These are phyloP conservation scores for Melanotaenia trifasciata DNA, from an alignment of 2,797 vertebrate genomes.

Conservation along the genomic window DNA sequence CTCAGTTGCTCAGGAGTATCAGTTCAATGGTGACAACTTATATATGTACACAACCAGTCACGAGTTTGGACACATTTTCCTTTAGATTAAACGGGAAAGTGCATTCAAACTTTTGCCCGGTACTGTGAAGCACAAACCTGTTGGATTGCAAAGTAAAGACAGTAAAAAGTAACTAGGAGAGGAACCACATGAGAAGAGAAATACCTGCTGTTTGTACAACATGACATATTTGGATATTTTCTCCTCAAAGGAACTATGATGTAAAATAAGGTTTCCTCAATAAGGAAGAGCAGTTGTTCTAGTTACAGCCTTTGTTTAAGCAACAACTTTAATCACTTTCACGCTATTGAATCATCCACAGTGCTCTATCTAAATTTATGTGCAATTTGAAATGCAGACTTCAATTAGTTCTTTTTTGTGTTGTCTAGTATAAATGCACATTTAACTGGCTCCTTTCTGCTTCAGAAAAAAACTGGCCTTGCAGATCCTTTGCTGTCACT, in stretches of 20 bases:
- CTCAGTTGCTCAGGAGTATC: neutral
- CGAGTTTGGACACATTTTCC: too few species aligned
- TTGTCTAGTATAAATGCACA: neutral
- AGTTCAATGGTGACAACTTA: neutral
- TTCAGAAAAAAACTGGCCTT: neutral
- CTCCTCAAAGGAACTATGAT: neutral
- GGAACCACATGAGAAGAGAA: too few species aligned
- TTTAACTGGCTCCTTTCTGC: neutral
- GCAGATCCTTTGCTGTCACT: neutral
- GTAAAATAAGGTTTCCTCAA: neutral
- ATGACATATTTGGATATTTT: slow-evolving; percentile 7
- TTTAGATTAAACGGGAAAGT: too few species aligned
- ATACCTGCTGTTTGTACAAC: neutral
- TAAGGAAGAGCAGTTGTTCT: neutral
- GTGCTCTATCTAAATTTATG: neutral
- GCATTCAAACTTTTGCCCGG: too few species aligned
- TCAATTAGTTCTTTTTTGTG: neutral
- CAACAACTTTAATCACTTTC: neutral
- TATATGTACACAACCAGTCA: too few species aligned
- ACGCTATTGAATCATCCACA: neutral
- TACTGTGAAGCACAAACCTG: neutral
- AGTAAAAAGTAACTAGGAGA: neutral
- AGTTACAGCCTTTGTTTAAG: neutral
- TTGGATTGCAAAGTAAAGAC: neutral
- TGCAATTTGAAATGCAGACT: slow-evolving; percentile 9